Evolutionary conservation across 2,113 vertebrate species (phyloP).

Genomic region (Spheniscus mendiculus): DNA sequence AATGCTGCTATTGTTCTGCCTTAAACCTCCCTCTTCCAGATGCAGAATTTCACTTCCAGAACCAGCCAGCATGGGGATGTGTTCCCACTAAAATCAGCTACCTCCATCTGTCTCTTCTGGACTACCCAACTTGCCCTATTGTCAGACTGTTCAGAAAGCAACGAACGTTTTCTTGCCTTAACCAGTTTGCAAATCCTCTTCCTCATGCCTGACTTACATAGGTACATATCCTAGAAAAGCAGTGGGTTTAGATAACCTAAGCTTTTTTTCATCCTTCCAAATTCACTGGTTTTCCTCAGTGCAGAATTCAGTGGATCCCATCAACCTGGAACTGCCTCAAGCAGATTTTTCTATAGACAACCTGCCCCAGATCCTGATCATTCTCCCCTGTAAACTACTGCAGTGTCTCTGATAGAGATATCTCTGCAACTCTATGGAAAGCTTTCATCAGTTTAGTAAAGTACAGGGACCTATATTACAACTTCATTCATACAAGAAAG

Average conservation of each 20-base stretch:
- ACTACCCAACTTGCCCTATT: background rate
- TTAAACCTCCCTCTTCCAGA: slow-evolving; percentile 36
- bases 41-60: slow-evolving; percentile 15
- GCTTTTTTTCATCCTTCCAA: background rate
- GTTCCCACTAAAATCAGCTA: background rate
- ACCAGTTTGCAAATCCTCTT: background rate
- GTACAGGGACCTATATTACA: background rate
- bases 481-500: too few relatives aligned
- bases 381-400: background rate
- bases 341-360: background rate
- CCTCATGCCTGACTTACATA: background rate
- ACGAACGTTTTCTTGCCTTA: background rate
- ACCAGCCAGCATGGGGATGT: background rate
- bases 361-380: background rate
- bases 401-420: background rate
- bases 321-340: background rate
- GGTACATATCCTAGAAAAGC: background rate
- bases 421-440: background rate
- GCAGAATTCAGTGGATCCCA: background rate
- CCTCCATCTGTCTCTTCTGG: background rate
- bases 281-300: background rate
- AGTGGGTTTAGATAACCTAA: background rate
- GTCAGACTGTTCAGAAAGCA: background rate
- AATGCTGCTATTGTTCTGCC: slow-evolving; percentile 13
- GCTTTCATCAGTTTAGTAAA: background rate